These are phyloP conservation scores for Phrynocephalus versicolor DNA, from an alignment of 2,113 vertebrate species.

Conservation along the genomic window DNA sequence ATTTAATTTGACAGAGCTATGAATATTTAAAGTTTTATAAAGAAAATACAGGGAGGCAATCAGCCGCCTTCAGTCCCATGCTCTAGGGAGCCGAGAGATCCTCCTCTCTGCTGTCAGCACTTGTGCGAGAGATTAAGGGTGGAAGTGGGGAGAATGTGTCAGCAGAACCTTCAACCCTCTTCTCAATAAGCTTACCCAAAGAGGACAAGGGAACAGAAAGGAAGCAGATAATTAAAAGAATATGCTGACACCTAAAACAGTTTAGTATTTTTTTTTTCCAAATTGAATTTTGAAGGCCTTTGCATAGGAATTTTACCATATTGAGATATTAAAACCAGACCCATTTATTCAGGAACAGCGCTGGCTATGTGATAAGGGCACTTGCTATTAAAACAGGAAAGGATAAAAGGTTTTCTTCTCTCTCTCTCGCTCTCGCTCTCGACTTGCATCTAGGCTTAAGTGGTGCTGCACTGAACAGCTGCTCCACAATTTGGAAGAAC, in stretches of 20 bases:
- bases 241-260: conserved; percentile 59
- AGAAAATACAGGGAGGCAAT: conserved; percentile 67
- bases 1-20: conserved; percentile 66
- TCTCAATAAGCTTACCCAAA: conserved; percentile 38
- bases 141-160: conserved; percentile 29
- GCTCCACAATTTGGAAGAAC: conserved; percentile 1
- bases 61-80: conserved; percentile 57
- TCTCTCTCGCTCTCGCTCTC: too few species aligned
- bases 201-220: conserved; percentile 17
- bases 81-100: conserved; percentile 46
- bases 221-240: conserved; percentile 62
- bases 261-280: conserved; percentile 55
- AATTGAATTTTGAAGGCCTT: conserved; percentile 58
- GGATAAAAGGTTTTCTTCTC: conserved; percentile 50
- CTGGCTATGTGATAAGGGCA: conserved; percentile 33
- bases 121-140: conserved; percentile 28
- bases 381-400: conserved; percentile 41
- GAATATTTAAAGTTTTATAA: conserved; percentile 74
- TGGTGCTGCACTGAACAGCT: not conserved
- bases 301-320: conserved; percentile 38
- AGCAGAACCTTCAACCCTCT: conserved; percentile 49
- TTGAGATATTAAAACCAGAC: conserved; percentile 55
- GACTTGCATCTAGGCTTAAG: not conserved
- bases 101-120: conserved; percentile 42
- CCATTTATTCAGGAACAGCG: conserved; percentile 41